A percentile compares a stretch with the other conserved stretches of the same genome.
Evolutionary conservation across 23 tunicate species (phyloP).

Genomic region (Clavelina lepadiformis): DNA sequence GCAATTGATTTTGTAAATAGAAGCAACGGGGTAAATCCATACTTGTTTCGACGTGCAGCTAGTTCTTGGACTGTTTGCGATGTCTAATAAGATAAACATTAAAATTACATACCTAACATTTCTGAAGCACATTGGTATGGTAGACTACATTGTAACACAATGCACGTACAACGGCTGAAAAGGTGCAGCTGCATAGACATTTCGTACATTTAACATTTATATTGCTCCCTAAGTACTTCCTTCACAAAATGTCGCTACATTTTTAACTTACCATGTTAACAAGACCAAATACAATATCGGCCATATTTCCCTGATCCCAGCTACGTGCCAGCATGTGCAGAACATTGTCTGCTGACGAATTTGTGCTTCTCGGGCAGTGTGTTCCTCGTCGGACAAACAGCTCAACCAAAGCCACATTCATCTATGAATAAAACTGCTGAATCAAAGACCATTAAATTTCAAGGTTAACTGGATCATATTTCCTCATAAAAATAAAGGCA

Average conservation of each 20-base stretch:
- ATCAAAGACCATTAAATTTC: neutral
- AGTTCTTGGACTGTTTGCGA: conserved; percentile 66
- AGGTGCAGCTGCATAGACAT: no score
- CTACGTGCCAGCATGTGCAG: conserved; percentile 82
- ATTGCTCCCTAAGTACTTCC: no score
- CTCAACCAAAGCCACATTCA: conserved; percentile 76
- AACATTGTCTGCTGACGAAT: conserved; percentile 75
- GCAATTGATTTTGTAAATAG: conserved; percentile 81
- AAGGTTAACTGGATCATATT: neutral
- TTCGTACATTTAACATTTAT: no score
- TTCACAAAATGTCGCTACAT: no score
- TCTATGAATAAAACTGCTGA: conserved; percentile 28
- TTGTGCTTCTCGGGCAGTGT: conserved; percentile 83
- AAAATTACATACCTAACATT: no score
- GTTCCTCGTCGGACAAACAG: conserved; percentile 62
- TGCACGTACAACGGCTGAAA: no score
- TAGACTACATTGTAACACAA: no score
- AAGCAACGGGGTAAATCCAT: conserved; percentile 88
- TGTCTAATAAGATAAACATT: conserved; percentile 23
- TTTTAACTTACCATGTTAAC: conserved; percentile 59
- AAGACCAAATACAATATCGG: conserved; percentile 84
- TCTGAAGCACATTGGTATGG: no score
- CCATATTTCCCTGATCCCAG: conserved; percentile 92
- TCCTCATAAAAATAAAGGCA: neutral
- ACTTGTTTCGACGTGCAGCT: conserved; percentile 65